These are phyloP conservation scores for Saxicola maurus DNA, from an alignment of 2,797 vertebrate genomes.

Conservation along the genomic window DNA sequence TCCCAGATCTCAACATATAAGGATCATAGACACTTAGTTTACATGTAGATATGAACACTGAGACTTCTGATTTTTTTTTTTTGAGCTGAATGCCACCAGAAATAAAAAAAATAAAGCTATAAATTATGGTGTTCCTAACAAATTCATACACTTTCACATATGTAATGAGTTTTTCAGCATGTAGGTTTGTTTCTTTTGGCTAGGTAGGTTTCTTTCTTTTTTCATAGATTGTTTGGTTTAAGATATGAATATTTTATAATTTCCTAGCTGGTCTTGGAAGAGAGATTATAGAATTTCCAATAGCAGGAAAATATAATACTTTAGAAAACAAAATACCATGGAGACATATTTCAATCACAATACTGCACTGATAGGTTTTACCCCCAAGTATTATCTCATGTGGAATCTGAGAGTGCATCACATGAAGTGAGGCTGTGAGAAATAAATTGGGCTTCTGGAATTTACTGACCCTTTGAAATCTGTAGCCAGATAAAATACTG, in stretches of 20 bases:
- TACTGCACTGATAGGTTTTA: not conserved
- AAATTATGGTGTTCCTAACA: not conserved
- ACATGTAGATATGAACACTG: not conserved
- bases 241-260: not conserved
- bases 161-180: not conserved
- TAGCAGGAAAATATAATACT: not conserved
- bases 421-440: not conserved
- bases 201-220: not conserved
- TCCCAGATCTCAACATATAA: not conserved
- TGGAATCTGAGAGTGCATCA: not conserved
- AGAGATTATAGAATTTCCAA: not conserved
- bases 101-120: not conserved
- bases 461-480: not conserved
- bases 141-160: not conserved
- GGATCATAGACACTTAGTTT: not conserved
- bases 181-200: not conserved
- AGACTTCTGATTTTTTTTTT: not conserved
- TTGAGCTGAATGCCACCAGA: not conserved
- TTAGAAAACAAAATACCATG: not conserved
- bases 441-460: not conserved
- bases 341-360: not conserved
- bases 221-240: not conserved
- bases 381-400: not conserved
- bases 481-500: not conserved
- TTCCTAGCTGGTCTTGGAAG: not conserved